phyloP scores from a whole-genome alignment of 2,113 vertebrate genomes.

The Odontophorus gujanensis region DNA sequence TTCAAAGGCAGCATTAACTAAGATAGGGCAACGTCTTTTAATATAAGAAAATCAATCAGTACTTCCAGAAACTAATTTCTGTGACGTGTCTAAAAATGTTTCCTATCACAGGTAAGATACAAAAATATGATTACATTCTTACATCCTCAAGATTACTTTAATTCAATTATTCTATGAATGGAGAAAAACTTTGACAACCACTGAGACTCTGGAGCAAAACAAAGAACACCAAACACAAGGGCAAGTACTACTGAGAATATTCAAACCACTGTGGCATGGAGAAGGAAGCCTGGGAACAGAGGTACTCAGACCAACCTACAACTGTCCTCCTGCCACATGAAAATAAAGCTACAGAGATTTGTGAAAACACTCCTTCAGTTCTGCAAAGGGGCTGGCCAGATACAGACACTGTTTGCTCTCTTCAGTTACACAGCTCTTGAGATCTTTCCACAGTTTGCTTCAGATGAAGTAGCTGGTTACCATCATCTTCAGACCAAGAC shows the following conservation, averaged over 20 bases:
- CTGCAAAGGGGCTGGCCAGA: neutral
- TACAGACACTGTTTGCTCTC: neutral
- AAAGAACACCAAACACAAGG: neutral
- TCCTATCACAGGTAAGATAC: neutral
- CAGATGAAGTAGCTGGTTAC: neutral
- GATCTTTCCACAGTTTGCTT: neutral
- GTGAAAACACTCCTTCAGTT: neutral
- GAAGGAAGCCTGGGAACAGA: neutral
- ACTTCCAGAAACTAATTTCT: neutral
- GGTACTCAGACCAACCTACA: neutral
- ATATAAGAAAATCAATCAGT: neutral
- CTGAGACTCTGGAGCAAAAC: neutral
- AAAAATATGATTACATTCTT: fast-evolving
- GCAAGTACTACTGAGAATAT: neutral
- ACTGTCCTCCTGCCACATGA: neutral
- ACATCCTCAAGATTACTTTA: neutral
- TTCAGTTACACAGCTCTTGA: neutral
- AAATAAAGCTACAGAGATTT: neutral
- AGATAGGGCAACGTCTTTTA: neutral
- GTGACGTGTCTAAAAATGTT: neutral
- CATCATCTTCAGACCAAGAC: neutral
- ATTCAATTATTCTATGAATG: neutral
- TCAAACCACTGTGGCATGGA: neutral
- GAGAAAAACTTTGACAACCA: neutral
- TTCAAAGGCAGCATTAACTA: neutral